Percentiles rank a stretch among this genome's conserved stretches.
Conservation (phyloP, 2,888 invertebrate species). For the Gryllus longicercus region DNA sequence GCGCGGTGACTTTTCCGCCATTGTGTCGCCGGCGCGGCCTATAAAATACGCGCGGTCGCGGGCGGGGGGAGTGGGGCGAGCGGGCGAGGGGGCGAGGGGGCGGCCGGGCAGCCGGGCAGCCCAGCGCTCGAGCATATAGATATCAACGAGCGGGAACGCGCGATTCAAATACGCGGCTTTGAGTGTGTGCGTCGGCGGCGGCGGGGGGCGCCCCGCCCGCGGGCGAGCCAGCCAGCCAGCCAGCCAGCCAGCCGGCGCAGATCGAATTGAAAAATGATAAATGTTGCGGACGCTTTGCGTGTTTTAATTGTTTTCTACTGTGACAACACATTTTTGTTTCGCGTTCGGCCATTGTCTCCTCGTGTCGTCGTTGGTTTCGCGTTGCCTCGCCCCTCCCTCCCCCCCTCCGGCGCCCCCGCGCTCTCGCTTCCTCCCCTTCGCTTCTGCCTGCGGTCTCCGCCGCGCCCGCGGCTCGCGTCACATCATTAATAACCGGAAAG, state of each 20-base stretch:
- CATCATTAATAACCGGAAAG: constrained; percentile 37
- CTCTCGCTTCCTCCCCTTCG: constrained; percentile 4
- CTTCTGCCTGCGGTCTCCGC: background rate
- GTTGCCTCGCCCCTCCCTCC: background rate
- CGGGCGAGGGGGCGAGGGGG: background rate
- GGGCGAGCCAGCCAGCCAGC: too few relatives aligned
- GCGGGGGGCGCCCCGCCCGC: background rate
- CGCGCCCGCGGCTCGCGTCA: constrained; percentile 11
- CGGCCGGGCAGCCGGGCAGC: background rate
- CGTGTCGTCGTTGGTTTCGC: constrained; percentile 18
- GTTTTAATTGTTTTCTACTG: constrained; percentile 36
- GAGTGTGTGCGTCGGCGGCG: background rate
- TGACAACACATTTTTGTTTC: constrained; percentile 32
- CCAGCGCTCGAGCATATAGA: background rate
- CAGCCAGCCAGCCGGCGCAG: background rate
- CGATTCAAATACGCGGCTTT: background rate
- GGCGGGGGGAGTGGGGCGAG: too few relatives aligned
- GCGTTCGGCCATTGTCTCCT: constrained; percentile 22
- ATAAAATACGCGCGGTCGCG: background rate
- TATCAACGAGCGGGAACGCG: background rate
- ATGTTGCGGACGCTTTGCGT: constrained; percentile 32
- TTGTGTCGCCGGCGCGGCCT: background rate
- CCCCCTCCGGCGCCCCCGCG: background rate
- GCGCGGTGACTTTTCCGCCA: background rate
- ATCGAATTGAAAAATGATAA: constrained; percentile 37